Evolutionary conservation across 2,797 vertebrate species (phyloP).

Genomic region (Botia kubotai): DNA sequence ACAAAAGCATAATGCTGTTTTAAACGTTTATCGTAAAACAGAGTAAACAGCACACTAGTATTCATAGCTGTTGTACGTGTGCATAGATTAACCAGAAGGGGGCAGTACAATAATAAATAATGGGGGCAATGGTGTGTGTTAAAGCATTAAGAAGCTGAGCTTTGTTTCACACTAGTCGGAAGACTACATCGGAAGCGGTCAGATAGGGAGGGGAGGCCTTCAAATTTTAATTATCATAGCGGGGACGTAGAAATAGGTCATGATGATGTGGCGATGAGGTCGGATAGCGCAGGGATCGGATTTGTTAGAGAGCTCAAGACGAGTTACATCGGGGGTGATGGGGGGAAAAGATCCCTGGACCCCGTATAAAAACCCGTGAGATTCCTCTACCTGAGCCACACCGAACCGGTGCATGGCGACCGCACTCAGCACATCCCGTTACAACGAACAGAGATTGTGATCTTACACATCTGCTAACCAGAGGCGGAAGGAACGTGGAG

Average conservation of each 20-base stretch:
- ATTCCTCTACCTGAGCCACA: constrained; percentile 51
- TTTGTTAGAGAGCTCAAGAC: constrained; percentile 30
- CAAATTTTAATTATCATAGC: neutral
- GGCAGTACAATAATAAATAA: constrained; percentile 12
- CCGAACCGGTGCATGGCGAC: neutral
- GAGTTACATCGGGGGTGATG: constrained; percentile 60
- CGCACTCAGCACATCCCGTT: neutral
- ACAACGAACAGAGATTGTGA: neutral
- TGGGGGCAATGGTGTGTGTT: neutral
- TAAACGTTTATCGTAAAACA: too few species aligned
- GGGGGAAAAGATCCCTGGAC: constrained; percentile 33
- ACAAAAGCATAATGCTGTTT: too few species aligned
- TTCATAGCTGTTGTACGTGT: neutral
- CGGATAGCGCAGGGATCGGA: constrained; percentile 32
- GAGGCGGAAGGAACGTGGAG: neutral
- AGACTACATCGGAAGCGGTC: neutral
- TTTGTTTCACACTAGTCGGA: constrained; percentile 24
- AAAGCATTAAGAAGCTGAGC: neutral
- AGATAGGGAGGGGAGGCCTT: neutral
- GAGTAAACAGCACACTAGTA: too few species aligned
- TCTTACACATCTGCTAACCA: neutral
- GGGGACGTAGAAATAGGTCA: neutral
- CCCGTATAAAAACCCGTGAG: constrained; percentile 10
- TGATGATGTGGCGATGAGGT: constrained; percentile 27
- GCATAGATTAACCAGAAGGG: neutral